Conservation (phyloP, 2,113 vertebrate genomes). For the Myiozetetes cayanensis region DNA sequence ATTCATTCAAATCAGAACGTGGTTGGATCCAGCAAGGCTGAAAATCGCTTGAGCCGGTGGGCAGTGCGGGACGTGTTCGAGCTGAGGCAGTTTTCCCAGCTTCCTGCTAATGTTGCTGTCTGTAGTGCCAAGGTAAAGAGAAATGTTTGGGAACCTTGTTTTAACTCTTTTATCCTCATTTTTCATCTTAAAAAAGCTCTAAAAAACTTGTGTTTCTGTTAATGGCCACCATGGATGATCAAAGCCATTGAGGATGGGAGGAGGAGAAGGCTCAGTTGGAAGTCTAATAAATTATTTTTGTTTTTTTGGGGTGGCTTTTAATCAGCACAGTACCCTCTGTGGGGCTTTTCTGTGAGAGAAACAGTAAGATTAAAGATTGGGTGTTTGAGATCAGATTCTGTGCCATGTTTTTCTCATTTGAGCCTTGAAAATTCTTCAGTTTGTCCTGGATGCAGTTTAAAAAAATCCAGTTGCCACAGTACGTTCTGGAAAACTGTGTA, state of each 20-base stretch:
- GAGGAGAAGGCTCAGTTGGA: background rate
- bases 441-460: background rate
- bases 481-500: background rate
- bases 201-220: background rate
- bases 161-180: background rate
- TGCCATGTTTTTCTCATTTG: background rate
- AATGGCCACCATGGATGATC: conserved; percentile 21
- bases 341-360: background rate
- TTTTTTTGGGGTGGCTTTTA: background rate
- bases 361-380: background rate
- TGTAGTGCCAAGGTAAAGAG: conserved; percentile 79
- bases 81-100: conserved; percentile 87
- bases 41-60: conserved; percentile 87
- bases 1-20: conserved; percentile 94
- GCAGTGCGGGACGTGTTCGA: conserved; percentile 89
- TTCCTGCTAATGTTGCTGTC: conserved; percentile 86
- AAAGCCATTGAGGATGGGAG: background rate
- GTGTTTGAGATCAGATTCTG: background rate
- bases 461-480: background rate
- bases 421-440: background rate
- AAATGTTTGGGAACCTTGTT: background rate
- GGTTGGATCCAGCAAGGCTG: conserved; percentile 92
- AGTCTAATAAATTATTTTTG: background rate
- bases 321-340: background rate
- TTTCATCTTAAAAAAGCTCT: conserved; percentile 5